Evolutionary conservation across 2,797 vertebrate species (phyloP).

Genomic region (Graptemys geographica): DNA sequence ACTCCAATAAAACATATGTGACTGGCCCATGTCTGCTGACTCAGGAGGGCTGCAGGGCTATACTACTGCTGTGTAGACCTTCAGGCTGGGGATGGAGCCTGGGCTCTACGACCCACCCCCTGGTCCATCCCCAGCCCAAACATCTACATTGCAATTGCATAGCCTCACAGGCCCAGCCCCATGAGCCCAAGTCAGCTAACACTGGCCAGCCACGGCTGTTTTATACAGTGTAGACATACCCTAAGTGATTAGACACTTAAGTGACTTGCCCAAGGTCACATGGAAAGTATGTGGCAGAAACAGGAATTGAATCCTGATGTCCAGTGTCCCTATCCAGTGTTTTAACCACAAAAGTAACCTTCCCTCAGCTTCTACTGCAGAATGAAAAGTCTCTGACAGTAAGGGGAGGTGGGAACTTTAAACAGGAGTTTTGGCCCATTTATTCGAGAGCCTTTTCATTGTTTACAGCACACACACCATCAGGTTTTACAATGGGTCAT

Average conservation of each 20-base stretch:
- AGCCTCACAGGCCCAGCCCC: neutral
- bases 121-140: neutral
- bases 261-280: neutral
- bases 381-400: constrained; percentile 34
- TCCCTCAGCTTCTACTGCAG: neutral
- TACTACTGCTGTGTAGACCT: neutral
- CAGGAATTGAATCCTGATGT: neutral
- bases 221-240: neutral
- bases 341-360: neutral
- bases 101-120: too few relatives aligned
- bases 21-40: neutral
- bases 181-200: neutral
- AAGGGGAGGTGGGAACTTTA: neutral
- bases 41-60: neutral
- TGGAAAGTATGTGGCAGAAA: neutral
- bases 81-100: neutral
- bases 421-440: constrained; percentile 42
- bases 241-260: fast-evolving
- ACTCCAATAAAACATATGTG: neutral
- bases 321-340: neutral
- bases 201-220: neutral
- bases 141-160: neutral
- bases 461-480: constrained; percentile 67
- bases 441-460: constrained; percentile 55
- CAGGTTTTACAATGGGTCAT: constrained; percentile 68